These are phyloP conservation scores for Popillia japonica DNA, from an alignment of 1,140 invertebrate species.

Conservation along the genomic window DNA sequence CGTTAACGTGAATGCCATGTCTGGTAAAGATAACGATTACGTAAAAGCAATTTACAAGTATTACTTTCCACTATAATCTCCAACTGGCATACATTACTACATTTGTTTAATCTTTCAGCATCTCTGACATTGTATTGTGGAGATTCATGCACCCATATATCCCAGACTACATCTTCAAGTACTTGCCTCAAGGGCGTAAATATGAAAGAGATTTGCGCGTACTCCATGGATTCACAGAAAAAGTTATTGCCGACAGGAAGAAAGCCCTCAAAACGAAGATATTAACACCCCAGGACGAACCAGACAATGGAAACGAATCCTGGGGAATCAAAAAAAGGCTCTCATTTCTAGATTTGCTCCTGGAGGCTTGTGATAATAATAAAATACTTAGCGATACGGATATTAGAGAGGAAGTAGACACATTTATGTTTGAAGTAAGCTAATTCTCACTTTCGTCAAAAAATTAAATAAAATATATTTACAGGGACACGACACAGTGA, in stretches of 20 bases:
- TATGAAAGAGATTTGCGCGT: slow-evolving; percentile 61
- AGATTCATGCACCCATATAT: background rate
- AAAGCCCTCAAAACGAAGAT: slow-evolving; percentile 56
- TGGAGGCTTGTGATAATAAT: slow-evolving; percentile 68
- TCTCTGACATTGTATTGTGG: background rate
- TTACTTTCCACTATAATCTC: background rate
- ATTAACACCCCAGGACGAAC: slow-evolving; percentile 43
- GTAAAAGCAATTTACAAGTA: slow-evolving; percentile 34
- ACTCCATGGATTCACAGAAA: slow-evolving; percentile 74
- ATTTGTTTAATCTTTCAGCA: background rate
- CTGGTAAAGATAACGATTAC: slow-evolving; percentile 21
- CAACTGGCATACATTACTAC: background rate
- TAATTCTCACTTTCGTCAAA: slow-evolving; percentile 53
- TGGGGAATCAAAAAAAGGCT: slow-evolving; percentile 65
- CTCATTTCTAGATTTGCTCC: slow-evolving; percentile 79
- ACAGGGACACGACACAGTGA: slow-evolving; percentile 80
- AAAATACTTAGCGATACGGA: slow-evolving; percentile 68
- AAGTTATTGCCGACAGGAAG: slow-evolving; percentile 64
- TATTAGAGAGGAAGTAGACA: slow-evolving; percentile 76
- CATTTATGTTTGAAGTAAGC: slow-evolving; percentile 78
- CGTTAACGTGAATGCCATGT: slow-evolving; percentile 25
- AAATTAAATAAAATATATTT: slow-evolving; percentile 49
- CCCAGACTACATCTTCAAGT: slow-evolving; percentile 8
- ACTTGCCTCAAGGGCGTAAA: background rate
- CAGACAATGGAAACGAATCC: slow-evolving; percentile 40